Conservation (phyloP, 1,140 invertebrate species). For the Mycetomoellerius zeteki region DNA sequence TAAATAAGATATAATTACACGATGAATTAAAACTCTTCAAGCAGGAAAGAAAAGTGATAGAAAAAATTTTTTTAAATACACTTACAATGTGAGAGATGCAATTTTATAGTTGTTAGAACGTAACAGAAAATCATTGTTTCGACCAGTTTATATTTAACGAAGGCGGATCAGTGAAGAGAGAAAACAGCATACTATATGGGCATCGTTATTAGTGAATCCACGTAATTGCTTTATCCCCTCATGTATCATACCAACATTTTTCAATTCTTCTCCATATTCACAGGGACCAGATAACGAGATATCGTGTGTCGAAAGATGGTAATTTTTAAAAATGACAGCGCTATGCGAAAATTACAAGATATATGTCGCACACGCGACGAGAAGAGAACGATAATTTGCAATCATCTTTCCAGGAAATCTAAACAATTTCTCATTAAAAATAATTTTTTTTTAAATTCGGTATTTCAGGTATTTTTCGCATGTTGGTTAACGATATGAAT, state of each 20-base stretch:
- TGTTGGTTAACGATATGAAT: constrained; percentile 33
- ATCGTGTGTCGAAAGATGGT: constrained; percentile 43
- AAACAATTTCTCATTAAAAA: not conserved
- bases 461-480: not conserved
- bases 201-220: constrained; percentile 69
- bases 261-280: constrained; percentile 38
- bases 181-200: constrained; percentile 7
- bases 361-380: not conserved
- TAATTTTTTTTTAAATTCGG: not conserved
- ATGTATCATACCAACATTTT: constrained; percentile 32
- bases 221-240: constrained; percentile 72
- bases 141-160: constrained; percentile 43
- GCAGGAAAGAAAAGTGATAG: not conserved
- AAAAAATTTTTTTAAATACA: not conserved
- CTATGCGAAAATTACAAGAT: not conserved
- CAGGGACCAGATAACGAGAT: constrained; percentile 49
- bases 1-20: not conserved
- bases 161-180: not conserved
- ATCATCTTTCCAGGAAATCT: not conserved
- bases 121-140: constrained; percentile 29
- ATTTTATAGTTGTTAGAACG: constrained; percentile 33
- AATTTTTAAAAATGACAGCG: constrained; percentile 30
- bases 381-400: not conserved
- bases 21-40: not conserved
- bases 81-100: not conserved